Conservation (phyloP, 2,113 vertebrate species). For the Cyprinus carpio region DNA sequence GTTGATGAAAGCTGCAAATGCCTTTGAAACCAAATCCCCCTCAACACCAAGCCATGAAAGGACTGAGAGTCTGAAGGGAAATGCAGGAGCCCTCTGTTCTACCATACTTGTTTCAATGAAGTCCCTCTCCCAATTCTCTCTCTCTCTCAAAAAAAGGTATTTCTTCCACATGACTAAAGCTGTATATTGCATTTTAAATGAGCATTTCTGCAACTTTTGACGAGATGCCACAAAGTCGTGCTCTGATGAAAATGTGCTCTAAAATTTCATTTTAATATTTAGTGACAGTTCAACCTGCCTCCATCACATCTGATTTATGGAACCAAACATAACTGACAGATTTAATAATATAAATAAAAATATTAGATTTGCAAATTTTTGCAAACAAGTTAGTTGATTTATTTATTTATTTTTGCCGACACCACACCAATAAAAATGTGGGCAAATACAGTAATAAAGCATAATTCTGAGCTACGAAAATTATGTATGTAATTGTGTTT, state of each 20-base stretch:
- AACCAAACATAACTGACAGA: constrained; percentile 1
- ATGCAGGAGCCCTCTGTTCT: not conserved
- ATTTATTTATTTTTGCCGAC: not conserved
- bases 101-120: not conserved
- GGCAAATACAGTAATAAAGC: not conserved
- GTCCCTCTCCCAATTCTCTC: not conserved
- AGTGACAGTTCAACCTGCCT: constrained; percentile 4
- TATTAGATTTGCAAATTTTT: not conserved
- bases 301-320: constrained; percentile 13
- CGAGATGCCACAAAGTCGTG: not conserved
- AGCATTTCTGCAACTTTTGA: not conserved
- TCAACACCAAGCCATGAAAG: constrained; percentile 6
- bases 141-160: not conserved
- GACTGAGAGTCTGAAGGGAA: constrained; percentile 9
- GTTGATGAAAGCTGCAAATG: constrained; percentile 25
- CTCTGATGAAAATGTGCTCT: not conserved
- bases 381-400: too few relatives aligned
- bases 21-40: constrained; percentile 9
- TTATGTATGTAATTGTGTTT: not conserved
- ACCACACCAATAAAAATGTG: not conserved
- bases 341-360: not conserved
- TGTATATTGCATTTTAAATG: not conserved
- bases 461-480: not conserved
- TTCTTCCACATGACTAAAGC: constrained; percentile 11
- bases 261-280: constrained; percentile 25